These are phyloP conservation scores for Eupristina koningsbergeri DNA, from an alignment of 1,140 invertebrate species.

Conservation along the genomic window DNA sequence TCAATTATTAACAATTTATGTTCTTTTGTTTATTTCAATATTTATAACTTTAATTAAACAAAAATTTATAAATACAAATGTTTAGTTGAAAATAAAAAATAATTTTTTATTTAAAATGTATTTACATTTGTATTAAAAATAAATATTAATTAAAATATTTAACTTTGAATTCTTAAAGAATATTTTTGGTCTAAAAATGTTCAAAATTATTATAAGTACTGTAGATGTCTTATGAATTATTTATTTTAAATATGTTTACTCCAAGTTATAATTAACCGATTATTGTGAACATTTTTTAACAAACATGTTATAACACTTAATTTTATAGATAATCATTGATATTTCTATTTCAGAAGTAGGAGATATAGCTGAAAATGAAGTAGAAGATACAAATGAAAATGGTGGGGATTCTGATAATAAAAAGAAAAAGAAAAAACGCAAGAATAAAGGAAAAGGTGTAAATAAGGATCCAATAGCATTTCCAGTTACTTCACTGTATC, in stretches of 20 bases:
- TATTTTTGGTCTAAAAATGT: background rate
- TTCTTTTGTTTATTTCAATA: background rate
- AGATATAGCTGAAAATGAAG: conserved; percentile 55
- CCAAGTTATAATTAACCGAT: background rate
- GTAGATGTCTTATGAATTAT: background rate
- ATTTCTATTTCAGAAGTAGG: background rate
- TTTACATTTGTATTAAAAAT: background rate
- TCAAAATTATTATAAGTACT: background rate
- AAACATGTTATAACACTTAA: too few species aligned
- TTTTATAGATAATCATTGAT: too few species aligned
- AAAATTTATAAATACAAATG: background rate
- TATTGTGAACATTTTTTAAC: too few species aligned
- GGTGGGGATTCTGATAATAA: conserved; percentile 79
- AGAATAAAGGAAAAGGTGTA: conserved; percentile 70
- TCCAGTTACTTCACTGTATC: conserved; percentile 88
- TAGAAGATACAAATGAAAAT: conserved; percentile 64
- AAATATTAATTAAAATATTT: background rate
- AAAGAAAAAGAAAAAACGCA: conserved; percentile 72
- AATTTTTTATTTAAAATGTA: background rate
- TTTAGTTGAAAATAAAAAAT: background rate
- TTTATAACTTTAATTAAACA: background rate
- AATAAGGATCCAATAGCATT: conserved; percentile 91
- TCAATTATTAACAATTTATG: background rate
- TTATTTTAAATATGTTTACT: background rate
- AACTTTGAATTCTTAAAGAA: background rate